Evolutionary conservation across 2,113 vertebrate species (phyloP).

Genomic region (Natator depressus): DNA sequence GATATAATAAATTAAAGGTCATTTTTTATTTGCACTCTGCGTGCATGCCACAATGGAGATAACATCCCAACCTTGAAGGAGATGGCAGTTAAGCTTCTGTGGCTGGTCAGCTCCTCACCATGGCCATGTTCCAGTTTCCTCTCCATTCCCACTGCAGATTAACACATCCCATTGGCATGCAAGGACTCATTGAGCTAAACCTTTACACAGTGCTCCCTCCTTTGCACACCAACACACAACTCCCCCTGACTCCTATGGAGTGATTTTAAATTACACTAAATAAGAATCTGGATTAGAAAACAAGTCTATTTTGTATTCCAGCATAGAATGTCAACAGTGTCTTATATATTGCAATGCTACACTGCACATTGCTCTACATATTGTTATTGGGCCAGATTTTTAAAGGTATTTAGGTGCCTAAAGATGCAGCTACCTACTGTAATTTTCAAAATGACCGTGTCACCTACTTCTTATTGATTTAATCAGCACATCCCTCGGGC

Average conservation of each 20-base stretch:
- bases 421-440: not conserved
- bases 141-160: not conserved
- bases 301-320: not conserved
- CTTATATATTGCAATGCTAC: not conserved
- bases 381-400: not conserved
- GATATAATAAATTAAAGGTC: not conserved
- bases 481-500: not conserved
- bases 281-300: not conserved
- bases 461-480: not conserved
- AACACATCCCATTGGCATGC: not conserved
- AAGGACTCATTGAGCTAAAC: not conserved
- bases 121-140: not conserved
- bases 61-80: not conserved
- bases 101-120: fast-evolving
- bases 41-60: not conserved
- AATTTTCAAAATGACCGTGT: not conserved
- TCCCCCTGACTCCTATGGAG: not conserved
- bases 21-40: not conserved
- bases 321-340: not conserved
- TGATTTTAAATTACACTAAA: not conserved
- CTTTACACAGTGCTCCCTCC: not conserved
- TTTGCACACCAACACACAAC: not conserved
- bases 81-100: not conserved
- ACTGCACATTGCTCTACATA: not conserved
- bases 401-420: not conserved